Percentiles rank a stretch among this genome's conserved stretches.
Evolutionary conservation across 1,140 invertebrate genomes (phyloP).

Genomic region (Triops longicaudatus): DNA sequence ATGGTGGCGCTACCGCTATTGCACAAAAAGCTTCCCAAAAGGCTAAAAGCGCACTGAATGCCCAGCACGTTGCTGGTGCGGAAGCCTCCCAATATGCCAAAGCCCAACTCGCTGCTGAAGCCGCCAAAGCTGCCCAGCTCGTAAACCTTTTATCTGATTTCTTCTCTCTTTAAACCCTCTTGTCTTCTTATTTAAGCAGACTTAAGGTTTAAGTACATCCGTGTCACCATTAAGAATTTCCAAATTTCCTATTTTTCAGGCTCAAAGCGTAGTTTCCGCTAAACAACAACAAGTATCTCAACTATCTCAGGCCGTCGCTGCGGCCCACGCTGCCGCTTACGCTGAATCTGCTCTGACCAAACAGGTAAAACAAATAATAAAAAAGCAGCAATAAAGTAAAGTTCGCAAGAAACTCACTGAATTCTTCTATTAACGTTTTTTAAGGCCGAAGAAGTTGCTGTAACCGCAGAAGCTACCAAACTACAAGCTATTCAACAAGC

Average conservation of each 20-base stretch:
- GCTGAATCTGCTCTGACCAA: slow-evolving; percentile 28
- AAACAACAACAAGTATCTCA: not conserved
- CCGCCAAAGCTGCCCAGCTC: slow-evolving; percentile 32
- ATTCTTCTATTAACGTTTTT: not conserved
- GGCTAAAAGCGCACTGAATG: slow-evolving; percentile 32
- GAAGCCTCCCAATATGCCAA: slow-evolving; percentile 33
- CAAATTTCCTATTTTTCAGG: slow-evolving; percentile 23
- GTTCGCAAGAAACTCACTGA: not conserved
- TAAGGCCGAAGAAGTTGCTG: slow-evolving; percentile 30
- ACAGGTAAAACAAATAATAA: slow-evolving; percentile 26
- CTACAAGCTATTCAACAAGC: slow-evolving; percentile 34
- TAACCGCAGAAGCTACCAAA: slow-evolving; percentile 35
- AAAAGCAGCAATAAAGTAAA: too few species aligned
- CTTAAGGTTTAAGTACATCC: too few species aligned
- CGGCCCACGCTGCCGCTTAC: slow-evolving; percentile 30
- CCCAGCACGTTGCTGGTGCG: slow-evolving; percentile 32
- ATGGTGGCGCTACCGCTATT: slow-evolving; percentile 33
- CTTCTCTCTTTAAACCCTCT: not conserved
- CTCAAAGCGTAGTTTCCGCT: slow-evolving; percentile 24
- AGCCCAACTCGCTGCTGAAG: slow-evolving; percentile 31
- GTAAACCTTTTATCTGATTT: not conserved
- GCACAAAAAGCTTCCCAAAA: slow-evolving; percentile 34
- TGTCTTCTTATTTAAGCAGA: too few species aligned
- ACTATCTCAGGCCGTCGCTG: slow-evolving; percentile 29
- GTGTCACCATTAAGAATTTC: too few species aligned